Conservation (phyloP, 2,113 vertebrate genomes). For the Morone saxatilis region DNA sequence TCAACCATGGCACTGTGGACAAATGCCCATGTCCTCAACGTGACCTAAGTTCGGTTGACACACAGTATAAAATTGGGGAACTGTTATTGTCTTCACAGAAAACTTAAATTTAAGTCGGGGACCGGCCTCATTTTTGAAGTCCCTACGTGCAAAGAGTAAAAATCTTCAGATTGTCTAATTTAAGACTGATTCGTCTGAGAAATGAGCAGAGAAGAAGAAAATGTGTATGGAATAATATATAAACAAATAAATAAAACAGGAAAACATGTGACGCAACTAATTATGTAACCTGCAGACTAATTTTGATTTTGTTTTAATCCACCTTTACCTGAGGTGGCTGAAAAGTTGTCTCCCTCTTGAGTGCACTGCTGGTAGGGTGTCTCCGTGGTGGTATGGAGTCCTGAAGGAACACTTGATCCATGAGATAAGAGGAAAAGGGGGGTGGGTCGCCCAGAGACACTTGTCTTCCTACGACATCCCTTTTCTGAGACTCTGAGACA, state of each 20-base stretch:
- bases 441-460: conserved; percentile 84
- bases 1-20: neutral
- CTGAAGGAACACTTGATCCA: conserved; percentile 98
- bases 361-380: conserved; percentile 87
- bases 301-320: neutral
- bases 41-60: neutral
- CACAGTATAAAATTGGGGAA: neutral
- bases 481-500: conserved; percentile 81
- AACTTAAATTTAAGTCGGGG: neutral
- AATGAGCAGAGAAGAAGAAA: neutral
- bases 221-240: neutral
- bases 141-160: neutral
- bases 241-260: neutral
- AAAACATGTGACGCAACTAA: neutral
- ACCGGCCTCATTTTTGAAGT: neutral
- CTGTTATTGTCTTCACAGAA: neutral
- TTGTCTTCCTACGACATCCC: conserved; percentile 89
- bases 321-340: conserved; percentile 85
- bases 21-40: neutral
- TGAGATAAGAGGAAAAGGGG: conserved; percentile 94
- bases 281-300: neutral
- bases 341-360: conserved; percentile 80
- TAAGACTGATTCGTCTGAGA: neutral
- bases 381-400: conserved; percentile 86
- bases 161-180: neutral